These are phyloP conservation scores for Oeneis ivallda DNA, from an alignment of 2,888 invertebrate genomes.

Conservation along the genomic window DNA sequence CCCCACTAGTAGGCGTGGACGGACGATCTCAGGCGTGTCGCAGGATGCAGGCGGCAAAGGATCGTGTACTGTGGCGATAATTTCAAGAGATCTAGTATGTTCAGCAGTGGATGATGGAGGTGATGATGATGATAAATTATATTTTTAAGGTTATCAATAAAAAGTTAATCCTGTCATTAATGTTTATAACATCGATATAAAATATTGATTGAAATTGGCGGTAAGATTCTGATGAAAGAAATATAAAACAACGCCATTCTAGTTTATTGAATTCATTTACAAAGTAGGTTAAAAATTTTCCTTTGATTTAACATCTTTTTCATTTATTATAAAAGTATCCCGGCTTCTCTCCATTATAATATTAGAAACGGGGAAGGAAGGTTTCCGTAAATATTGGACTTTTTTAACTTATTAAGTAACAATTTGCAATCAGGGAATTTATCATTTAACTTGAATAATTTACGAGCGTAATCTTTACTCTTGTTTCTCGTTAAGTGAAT, in stretches of 20 bases:
- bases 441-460: background rate
- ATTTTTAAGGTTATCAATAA: background rate
- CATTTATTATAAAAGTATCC: background rate
- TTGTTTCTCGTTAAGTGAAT: background rate
- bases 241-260: no score
- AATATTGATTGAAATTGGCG: background rate
- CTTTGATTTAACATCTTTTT: background rate
- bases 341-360: background rate
- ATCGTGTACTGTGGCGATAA: no score
- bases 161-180: background rate
- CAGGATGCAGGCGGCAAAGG: no score
- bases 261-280: background rate
- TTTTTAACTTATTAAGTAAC: conserved; percentile 5
- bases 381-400: conserved; percentile 7
- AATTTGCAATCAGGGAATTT: conserved; percentile 1
- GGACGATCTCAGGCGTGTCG: no score
- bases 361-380: background rate
- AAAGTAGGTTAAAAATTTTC: background rate
- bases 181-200: background rate
- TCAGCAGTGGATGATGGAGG: no score
- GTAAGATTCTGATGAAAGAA: no score
- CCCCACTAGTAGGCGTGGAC: no score
- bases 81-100: no score
- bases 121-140: no score
- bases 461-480: background rate